Percentiles rank a stretch among this genome's conserved stretches.
Conservation (phyloP, 1,140 invertebrate genomes). For the Drosophila rhopaloa region DNA sequence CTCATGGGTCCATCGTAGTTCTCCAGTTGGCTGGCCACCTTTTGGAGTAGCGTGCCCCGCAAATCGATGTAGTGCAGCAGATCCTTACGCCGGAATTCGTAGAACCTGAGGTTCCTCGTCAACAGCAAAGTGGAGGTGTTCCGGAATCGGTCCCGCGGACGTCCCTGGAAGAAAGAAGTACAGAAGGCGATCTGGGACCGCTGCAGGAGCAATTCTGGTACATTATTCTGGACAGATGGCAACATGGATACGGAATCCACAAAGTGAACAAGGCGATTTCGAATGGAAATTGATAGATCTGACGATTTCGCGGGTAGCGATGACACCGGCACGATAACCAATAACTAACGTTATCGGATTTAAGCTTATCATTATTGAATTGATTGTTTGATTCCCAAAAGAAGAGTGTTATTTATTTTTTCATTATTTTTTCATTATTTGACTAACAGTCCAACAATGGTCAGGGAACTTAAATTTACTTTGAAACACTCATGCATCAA, state of each 20-base stretch:
- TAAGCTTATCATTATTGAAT: too few species aligned
- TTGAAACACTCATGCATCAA: too few species aligned
- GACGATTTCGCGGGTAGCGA: too few species aligned
- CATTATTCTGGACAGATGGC: constrained; percentile 40
- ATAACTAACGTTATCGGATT: background rate
- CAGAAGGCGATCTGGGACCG: constrained; percentile 50
- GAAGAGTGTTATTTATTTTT: too few species aligned
- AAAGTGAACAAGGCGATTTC: constrained; percentile 18
- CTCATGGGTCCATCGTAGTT: constrained; percentile 50
- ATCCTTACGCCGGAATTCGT: constrained; percentile 59
- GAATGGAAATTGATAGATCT: background rate
- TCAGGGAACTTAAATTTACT: too few species aligned
- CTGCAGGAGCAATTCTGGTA: constrained; percentile 55
- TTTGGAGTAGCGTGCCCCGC: constrained; percentile 4
- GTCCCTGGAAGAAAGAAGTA: constrained; percentile 34
- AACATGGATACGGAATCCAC: constrained; percentile 35
- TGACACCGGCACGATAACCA: too few species aligned
- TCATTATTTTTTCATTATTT: too few species aligned
- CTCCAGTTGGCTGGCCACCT: constrained; percentile 11
- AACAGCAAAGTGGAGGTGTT: constrained; percentile 41
- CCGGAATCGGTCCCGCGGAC: background rate
- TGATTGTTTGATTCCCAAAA: too few species aligned
- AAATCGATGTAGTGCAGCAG: constrained; percentile 60
- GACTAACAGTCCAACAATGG: too few species aligned
- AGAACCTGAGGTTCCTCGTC: constrained; percentile 43